Evolutionary conservation across 2,113 vertebrate species (phyloP).

Genomic region (Aspiorhynchus laticeps): DNA sequence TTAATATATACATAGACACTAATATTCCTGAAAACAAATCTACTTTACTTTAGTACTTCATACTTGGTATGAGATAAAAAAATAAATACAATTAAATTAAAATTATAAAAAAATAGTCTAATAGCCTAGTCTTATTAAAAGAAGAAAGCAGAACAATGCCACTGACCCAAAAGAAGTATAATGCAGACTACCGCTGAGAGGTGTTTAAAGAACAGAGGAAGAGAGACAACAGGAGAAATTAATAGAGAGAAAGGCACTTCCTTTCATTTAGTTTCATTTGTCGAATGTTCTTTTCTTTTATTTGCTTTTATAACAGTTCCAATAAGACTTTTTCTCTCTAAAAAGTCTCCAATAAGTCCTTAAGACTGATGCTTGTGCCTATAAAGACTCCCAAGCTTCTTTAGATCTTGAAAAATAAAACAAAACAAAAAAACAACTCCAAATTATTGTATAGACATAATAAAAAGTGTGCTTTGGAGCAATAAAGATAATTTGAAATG

Average conservation of each 20-base stretch:
- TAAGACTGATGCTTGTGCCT: background rate
- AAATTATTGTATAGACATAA: background rate
- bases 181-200: background rate
- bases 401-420: background rate
- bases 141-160: background rate
- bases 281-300: background rate
- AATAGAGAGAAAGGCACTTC: background rate
- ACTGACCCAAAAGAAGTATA: background rate
- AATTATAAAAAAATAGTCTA: too few species aligned
- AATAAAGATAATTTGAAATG: background rate
- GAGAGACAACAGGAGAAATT: background rate
- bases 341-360: background rate
- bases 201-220: background rate
- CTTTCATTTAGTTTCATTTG: background rate
- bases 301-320: background rate
- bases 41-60: too few species aligned
- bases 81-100: too few species aligned
- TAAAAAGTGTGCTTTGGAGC: background rate
- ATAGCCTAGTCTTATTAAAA: background rate
- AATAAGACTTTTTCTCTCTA: background rate
- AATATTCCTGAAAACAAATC: too few species aligned
- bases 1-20: too few species aligned
- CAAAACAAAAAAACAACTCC: background rate
- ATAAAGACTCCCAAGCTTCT: background rate
- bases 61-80: too few species aligned